Evolutionary conservation across 2,797 vertebrate genomes (phyloP), one percentile per base, ranked within the genome.

Genomic region (Perodicticus potto): DNA sequence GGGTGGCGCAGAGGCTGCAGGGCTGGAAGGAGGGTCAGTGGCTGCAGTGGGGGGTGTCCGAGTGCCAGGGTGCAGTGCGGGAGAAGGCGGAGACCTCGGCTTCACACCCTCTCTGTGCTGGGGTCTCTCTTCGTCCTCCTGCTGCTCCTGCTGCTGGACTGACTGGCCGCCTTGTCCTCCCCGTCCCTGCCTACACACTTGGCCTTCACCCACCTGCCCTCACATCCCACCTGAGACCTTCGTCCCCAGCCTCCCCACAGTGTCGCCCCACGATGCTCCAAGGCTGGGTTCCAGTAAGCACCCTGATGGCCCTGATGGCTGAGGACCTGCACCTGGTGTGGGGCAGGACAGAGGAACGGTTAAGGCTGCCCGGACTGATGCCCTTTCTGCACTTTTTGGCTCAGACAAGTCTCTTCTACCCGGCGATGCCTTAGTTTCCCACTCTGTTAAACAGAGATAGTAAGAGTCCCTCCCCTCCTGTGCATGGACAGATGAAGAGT

Each of bases 341-440:
- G 83, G 40, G 14, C 53, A 67, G 45, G 29, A 19, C 55, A 11
- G 34, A 2, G 11, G 1, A 8, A 4, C 0, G 0, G 7, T 0
- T 19, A 27, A 27, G 29, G 25, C 25, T 25, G 49, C 32, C n/a
- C 7, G 43, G 67, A 13, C 34, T 49, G 20, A 16, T 10, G 3
- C 10, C 61, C 61, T 12, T 43, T 55, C 90, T 14, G 40, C 27
- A 4, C 2, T 7, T 72, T 63, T 25, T 20, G 14, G 37, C 61
- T 69, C 49, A 7, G 70, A 5, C 20, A n/a, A 32, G 22, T 25
- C n/a, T 29, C 13, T n/a, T 13, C 34, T 6, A 25, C 29, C 3
- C 32, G 2, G 7, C 3, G 63, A 43, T 20, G 53, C 57, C 76
- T 80, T 12, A 3, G 70, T 29, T 63, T 76, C 32, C 70, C 57